Percentiles rank a stretch among this genome's conserved stretches.
Conservation (phyloP, 2,888 invertebrate species). For the Plebejus melissa region DNA sequence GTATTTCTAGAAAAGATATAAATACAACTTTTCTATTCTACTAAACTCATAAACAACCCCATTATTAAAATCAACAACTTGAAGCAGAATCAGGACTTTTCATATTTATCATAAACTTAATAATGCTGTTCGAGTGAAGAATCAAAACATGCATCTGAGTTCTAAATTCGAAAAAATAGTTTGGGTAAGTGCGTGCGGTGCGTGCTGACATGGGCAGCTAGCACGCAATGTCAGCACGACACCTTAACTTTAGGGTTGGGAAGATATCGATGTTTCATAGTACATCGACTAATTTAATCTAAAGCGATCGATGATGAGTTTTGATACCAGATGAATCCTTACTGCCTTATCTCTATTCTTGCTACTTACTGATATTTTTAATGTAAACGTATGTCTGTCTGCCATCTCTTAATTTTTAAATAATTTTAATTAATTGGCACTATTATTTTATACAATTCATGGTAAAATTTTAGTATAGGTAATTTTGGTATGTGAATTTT, state of each 20-base stretch:
- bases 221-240: slow-evolving; percentile 54
- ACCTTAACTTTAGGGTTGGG: slow-evolving; percentile 14
- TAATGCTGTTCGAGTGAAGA: slow-evolving; percentile 34
- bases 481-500: too few species aligned
- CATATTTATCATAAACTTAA: slow-evolving; percentile 23
- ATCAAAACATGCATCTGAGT: slow-evolving; percentile 68
- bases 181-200: slow-evolving; percentile 71
- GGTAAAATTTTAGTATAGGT: too few species aligned
- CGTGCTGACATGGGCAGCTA: slow-evolving; percentile 57
- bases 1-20: background rate
- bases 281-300: background rate
- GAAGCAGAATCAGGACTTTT: background rate
- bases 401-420: background rate
- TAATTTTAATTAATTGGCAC: background rate
- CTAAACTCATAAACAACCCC: background rate
- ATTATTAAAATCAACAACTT: slow-evolving; percentile 2
- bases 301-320: background rate
- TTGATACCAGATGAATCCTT: background rate
- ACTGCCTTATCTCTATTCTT: background rate
- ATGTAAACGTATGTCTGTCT: background rate
- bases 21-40: background rate
- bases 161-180: slow-evolving; percentile 73
- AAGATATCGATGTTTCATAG: background rate
- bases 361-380: background rate
- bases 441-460: background rate